Percentiles rank a stretch among this genome's conserved stretches.
phyloP scores from a whole-genome alignment of 2,797 vertebrate genomes.

The Lindbergichthys nudifrons region DNA sequence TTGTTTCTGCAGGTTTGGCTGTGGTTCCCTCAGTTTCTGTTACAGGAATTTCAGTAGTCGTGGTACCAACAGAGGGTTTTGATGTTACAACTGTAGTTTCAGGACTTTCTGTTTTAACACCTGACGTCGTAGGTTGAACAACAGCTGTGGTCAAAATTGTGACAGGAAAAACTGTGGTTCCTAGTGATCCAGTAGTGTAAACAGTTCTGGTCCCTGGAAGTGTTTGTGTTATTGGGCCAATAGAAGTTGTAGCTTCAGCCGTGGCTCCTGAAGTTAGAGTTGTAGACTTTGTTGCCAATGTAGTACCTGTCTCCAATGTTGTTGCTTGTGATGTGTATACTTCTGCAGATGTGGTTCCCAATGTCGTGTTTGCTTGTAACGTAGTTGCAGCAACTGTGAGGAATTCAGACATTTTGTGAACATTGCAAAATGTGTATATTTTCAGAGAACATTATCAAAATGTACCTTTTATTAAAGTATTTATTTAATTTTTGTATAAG shows the following conservation, averaged over 20 bases:
- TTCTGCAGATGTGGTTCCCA: background rate
- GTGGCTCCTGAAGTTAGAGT: background rate
- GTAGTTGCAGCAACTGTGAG: background rate
- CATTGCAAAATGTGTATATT: background rate
- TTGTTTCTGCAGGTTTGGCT: too few relatives aligned
- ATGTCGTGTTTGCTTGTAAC: background rate
- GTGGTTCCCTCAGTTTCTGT: too few relatives aligned
- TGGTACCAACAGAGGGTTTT: too few relatives aligned
- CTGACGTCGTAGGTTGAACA: too few relatives aligned
- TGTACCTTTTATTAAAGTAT: background rate
- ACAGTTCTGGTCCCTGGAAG: conserved; percentile 25
- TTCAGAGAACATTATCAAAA: background rate
- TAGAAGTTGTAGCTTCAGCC: background rate
- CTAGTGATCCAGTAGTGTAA: background rate
- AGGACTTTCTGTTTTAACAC: too few relatives aligned
- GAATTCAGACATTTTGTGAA: background rate
- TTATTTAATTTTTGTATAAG: accelerated
- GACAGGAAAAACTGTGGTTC: too few relatives aligned
- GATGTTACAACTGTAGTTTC: too few relatives aligned
- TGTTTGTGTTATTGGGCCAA: conserved; percentile 60
- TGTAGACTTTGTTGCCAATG: background rate
- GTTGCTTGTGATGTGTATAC: background rate
- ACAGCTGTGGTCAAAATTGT: too few relatives aligned
- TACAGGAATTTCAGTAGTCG: too few relatives aligned
- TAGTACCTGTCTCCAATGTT: background rate